Conservation (phyloP, 2,113 vertebrate species). For the Donacobius atricapilla region DNA sequence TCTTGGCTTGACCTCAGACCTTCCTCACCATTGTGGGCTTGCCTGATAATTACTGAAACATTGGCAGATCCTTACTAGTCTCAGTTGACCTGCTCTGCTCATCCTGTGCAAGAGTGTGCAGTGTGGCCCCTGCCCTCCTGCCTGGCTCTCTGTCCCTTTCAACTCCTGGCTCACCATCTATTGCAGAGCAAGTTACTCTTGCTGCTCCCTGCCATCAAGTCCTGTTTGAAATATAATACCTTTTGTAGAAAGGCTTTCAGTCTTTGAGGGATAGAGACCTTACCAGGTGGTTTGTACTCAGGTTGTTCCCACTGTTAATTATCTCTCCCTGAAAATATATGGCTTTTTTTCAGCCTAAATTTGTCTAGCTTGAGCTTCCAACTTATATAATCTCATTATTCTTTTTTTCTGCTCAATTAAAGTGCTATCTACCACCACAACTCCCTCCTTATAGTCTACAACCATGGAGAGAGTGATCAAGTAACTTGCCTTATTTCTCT, state of each 20-base stretch:
- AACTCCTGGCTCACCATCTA: background rate
- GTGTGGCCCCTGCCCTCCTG: background rate
- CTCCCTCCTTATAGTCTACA: background rate
- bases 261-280: background rate
- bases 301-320: background rate
- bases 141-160: background rate
- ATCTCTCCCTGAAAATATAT: background rate
- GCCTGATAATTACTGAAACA: background rate
- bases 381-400: conserved; percentile 33
- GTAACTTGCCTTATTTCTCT: background rate
- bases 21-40: background rate
- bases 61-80: background rate
- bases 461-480: background rate
- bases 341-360: background rate
- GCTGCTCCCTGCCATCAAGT: background rate
- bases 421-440: conserved; percentile 28
- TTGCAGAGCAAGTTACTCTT: background rate
- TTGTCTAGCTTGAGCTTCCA: background rate
- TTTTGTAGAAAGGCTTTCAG: background rate
- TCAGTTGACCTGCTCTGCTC: background rate
- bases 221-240: background rate
- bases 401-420: conserved; percentile 51
- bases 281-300: background rate
- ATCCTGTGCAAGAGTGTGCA: background rate
- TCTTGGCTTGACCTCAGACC: background rate